Conservation (phyloP, 2,888 invertebrate species). For the Heliconius aoede region DNA sequence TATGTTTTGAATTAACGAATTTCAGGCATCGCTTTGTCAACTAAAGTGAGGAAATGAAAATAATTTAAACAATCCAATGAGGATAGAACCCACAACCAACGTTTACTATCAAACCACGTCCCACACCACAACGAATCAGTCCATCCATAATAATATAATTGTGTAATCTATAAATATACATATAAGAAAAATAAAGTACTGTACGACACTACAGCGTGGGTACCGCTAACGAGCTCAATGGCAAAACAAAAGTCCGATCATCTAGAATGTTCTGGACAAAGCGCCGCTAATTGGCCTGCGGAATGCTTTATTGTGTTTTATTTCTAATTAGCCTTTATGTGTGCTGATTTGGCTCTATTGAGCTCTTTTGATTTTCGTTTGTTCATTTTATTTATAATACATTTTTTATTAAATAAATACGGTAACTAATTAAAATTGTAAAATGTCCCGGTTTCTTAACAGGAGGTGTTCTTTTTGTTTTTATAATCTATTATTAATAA, state of each 20-base stretch:
- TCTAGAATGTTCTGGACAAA: constrained; percentile 43
- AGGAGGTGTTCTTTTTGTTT: neutral
- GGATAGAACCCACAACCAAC: neutral
- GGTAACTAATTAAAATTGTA: neutral
- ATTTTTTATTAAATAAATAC: too few relatives aligned
- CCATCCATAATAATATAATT: too few relatives aligned
- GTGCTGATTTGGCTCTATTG: constrained; percentile 18
- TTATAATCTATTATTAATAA: too few relatives aligned
- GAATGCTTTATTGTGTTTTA: constrained; percentile 25
- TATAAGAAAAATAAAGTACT: neutral
- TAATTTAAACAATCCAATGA: too few relatives aligned
- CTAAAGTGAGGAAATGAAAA: neutral
- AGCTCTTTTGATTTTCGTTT: neutral
- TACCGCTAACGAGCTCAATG: neutral
- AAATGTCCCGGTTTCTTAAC: neutral
- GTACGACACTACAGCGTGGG: neutral
- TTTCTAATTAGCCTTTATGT: constrained; percentile 27
- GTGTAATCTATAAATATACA: too few relatives aligned
- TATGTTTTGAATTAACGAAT: neutral
- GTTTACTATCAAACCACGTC: too few relatives aligned
- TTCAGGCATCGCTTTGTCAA: neutral
- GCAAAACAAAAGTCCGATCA: constrained; percentile 44
- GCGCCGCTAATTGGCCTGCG: constrained; percentile 40
- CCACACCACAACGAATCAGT: too few relatives aligned
- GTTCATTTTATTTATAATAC: neutral